Base-by-base conservation (phyloP, 2,888 invertebrate genomes). In the Troides helena region DNA sequence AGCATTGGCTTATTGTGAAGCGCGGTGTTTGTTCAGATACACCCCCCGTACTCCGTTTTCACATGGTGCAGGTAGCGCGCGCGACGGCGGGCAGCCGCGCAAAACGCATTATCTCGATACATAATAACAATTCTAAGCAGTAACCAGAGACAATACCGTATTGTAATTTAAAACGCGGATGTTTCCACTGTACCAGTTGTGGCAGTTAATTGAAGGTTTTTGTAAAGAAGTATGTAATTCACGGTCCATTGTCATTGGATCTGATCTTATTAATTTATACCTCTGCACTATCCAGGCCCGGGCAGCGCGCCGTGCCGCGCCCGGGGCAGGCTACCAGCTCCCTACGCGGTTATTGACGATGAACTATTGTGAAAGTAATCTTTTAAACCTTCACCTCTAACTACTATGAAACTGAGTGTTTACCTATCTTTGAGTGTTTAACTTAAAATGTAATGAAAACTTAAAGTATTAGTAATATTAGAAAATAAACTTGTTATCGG, bases 1-100 rank as follows among this genome's bases (percentile, higher is more conserved):
- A 60, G 67, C 58, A 60, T 62, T 53, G 67, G 70, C 70, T 70
- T 70, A 67, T 70, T 70, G 67, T 67, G 67, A 70, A 70, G 64
- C 64, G 67, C 70, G 30, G 64, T 67, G 67, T 70, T 70, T 67
- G 70, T 64, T 67, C 59, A 21, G 1, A 21, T 21, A 21, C 21
- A 21, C 21, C 21, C 21, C 21, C 21, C 36, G 58, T 60, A 59
- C 69, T 64, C 67, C 56, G 60, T 21, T 63, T 67, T 66, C 59
- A 39, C 8, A 12, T 53, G 23, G 30, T 6, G 59, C 60, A 63
- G 53, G 43, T 12, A 43, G 60, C 63, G 63, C 57, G 63, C n/a
- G n/a, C n/a, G 62, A 18, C 61, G 21, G 21, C 59, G 46, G 23
- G 61, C 61, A 17, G 56, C n/a, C n/a, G 57, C 53, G 25, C 25